phyloP scores from a whole-genome alignment of 2,113 vertebrate genomes.

The Sigmodon hispidus region DNA sequence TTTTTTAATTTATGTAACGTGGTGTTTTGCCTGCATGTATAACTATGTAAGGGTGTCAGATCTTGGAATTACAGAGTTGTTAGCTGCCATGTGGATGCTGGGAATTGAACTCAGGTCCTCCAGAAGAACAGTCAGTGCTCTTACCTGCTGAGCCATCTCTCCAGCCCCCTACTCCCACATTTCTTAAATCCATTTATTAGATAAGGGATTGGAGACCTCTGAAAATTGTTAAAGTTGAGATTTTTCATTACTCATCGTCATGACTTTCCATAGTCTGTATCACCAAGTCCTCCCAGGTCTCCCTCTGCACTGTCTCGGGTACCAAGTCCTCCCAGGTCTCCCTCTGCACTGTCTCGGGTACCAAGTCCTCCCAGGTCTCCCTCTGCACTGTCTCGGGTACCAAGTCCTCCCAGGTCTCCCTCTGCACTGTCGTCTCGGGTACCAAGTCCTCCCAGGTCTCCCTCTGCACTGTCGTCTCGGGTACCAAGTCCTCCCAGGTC shows the following conservation, averaged over 20 bases:
- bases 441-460: not conserved
- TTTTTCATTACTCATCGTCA: not conserved
- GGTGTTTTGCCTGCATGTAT: too few species aligned
- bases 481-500: not conserved
- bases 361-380: not conserved
- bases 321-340: not conserved
- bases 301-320: not conserved
- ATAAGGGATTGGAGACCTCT: not conserved
- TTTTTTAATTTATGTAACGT: too few species aligned
- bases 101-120: too few species aligned
- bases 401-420: not conserved
- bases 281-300: not conserved
- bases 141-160: too few species aligned
- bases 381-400: not conserved
- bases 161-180: too few species aligned
- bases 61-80: too few species aligned
- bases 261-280: not conserved
- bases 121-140: too few species aligned
- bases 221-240: not conserved
- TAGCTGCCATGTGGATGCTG: too few species aligned
- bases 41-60: too few species aligned
- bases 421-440: not conserved
- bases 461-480: not conserved
- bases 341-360: not conserved
- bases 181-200: too few species aligned